Base-by-base conservation (phyloP, 1,140 invertebrate genomes). In the Calephelis virginiensis region DNA sequence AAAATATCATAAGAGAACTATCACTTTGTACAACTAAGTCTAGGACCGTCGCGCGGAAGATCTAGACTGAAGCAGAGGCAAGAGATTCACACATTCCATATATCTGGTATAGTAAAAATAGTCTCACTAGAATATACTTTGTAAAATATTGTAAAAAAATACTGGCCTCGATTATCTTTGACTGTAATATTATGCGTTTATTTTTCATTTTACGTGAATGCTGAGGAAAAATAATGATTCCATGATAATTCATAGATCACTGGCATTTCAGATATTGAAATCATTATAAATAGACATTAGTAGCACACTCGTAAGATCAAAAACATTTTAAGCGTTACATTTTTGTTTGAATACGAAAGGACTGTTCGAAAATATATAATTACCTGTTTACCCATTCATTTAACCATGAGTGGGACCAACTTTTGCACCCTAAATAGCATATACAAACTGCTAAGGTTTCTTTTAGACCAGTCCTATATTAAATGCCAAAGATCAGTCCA, bases 1-100 rank as follows among this genome's bases (percentile, higher is more conserved):
- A 90, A 90, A 90, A 90, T 90, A 86, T 86, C 88, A 86, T 89
- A 89, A 88, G 85, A 90, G 77, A 86, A 85, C 86, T 90, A 90
- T 90, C 88, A 90, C 88, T 88, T 90, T 90, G 83, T 90, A 76
- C 78, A 72, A 76, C 82, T 86, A 89, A 76, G 82, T 72, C 77
- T 83, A 85, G 64, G 77, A 79, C 81, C 85, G 82, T 76, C 73
- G 76, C 78, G 77, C 73, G 85, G 81, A 89, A 87, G 82, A 90
- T 81, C 79, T 73, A 69, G 68, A 69, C 71, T 70, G 74, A 73
- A 69, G 72, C 69, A 56, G 48, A 60, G 69, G 72, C 72, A 74
- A 72, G 74, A 73, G 63, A 64, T 50, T 53, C 63, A 56, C 48
- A 38, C n/a, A 7, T 14, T 47, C 37, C 45, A 28, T 14, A 50